phyloP scores from a whole-genome alignment of 1,140 invertebrate species.

The Solenopsis invicta region DNA sequence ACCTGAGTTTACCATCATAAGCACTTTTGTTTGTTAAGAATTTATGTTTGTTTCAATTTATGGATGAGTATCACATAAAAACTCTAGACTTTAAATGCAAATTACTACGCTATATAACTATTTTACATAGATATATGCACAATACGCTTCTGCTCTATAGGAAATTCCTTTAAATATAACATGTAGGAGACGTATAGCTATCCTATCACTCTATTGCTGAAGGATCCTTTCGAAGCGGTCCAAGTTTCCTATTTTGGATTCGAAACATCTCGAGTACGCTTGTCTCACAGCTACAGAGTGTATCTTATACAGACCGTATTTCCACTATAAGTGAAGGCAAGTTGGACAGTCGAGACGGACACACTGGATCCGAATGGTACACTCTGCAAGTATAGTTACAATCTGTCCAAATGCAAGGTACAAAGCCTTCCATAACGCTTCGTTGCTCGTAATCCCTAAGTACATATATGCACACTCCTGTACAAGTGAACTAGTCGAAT shows the following conservation, averaged over 20 bases:
- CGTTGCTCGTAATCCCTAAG: slow-evolving; percentile 48
- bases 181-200: background rate
- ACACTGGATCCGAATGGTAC: slow-evolving; percentile 46
- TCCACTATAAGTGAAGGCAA: slow-evolving; percentile 59
- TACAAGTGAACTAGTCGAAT: slow-evolving; percentile 48
- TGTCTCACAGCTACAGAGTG: slow-evolving; percentile 45
- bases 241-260: slow-evolving; percentile 60
- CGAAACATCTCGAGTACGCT: slow-evolving; percentile 55
- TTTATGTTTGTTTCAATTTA: no score
- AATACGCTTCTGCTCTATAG: background rate
- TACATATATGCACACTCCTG: slow-evolving; percentile 39
- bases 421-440: slow-evolving; percentile 53
- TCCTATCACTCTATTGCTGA: slow-evolving; percentile 8
- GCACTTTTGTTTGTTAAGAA: no score
- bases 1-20: no score
- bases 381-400: slow-evolving; percentile 51
- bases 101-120: background rate
- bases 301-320: slow-evolving; percentile 63
- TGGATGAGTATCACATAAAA: no score
- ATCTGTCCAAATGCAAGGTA: slow-evolving; percentile 47
- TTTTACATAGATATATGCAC: background rate
- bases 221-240: slow-evolving; percentile 46
- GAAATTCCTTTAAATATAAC: slow-evolving; percentile 6
- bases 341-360: slow-evolving; percentile 57
- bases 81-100: background rate